Percentiles rank a stretch among this genome's conserved stretches.
Evolutionary conservation across 1,140 invertebrate genomes (phyloP).

Genomic region (Chrysomallon squamiferum): DNA sequence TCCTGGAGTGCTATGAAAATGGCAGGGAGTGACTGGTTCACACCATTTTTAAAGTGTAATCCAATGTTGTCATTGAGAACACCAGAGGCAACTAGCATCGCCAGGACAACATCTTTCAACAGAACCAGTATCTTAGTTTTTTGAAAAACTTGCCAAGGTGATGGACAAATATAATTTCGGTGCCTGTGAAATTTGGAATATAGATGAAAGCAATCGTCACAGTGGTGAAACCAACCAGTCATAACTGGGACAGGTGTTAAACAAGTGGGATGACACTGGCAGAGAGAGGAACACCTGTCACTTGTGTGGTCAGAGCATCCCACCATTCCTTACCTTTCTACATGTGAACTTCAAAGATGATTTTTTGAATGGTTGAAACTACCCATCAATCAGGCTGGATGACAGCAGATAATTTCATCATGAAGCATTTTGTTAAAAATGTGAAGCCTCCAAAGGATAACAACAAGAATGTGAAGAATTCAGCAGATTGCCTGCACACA

Average conservation of each 20-base stretch:
- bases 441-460: neutral
- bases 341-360: conserved; percentile 22
- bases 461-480: too few species aligned
- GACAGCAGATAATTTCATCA: conserved; percentile 52
- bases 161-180: neutral
- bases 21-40: neutral
- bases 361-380: neutral
- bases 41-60: neutral
- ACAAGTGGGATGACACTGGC: neutral
- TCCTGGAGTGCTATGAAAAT: neutral
- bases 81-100: conserved; percentile 10
- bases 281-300: neutral
- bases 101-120: neutral
- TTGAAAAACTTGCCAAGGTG: neutral
- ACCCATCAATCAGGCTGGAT: conserved; percentile 51
- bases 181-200: too few species aligned
- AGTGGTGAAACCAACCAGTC: neutral
- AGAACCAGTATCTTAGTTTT: neutral
- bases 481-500: too few species aligned
- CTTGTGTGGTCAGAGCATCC: conserved; percentile 23
- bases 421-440: conserved; percentile 29
- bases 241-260: too few species aligned
- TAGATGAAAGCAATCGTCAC: neutral
- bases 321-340: conserved; percentile 48
- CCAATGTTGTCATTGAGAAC: neutral